Percentiles rank a stretch among this genome's conserved stretches.
These are phyloP conservation scores for Drosophila histrio DNA, from an alignment of 2,888 invertebrate species.

Conservation along the genomic window DNA sequence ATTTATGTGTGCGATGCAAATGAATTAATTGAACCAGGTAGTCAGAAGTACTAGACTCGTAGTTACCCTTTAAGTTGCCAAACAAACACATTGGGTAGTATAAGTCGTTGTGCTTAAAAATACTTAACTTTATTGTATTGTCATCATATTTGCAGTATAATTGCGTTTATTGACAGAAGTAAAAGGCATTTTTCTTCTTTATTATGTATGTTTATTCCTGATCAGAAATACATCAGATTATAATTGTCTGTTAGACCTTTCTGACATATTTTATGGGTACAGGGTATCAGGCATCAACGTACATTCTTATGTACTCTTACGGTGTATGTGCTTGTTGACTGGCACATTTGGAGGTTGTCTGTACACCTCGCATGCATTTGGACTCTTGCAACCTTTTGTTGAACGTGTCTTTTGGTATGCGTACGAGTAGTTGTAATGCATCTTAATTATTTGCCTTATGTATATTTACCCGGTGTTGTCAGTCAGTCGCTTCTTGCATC, in stretches of 20 bases:
- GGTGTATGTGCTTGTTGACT: background rate
- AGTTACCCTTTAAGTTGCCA: too few relatives aligned
- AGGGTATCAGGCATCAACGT: background rate
- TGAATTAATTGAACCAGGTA: constrained; percentile 11
- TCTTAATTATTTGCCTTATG: constrained; percentile 66
- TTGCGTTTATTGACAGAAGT: too few relatives aligned
- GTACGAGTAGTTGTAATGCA: constrained; percentile 47
- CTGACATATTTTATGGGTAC: background rate
- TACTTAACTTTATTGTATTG: too few relatives aligned
- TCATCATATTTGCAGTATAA: too few relatives aligned
- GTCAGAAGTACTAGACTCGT: too few relatives aligned
- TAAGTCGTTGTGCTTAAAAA: too few relatives aligned
- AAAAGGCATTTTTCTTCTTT: too few relatives aligned
- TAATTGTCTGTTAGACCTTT: background rate
- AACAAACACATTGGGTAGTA: too few relatives aligned
- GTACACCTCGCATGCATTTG: constrained; percentile 11
- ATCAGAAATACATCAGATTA: too few relatives aligned
- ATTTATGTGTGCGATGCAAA: constrained; percentile 1
- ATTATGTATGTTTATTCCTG: too few relatives aligned
- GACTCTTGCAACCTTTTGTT: constrained; percentile 10
- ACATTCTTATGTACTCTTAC: constrained; percentile 3
- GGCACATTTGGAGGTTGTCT: background rate
- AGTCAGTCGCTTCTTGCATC: constrained; percentile 14
- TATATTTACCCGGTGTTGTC: constrained; percentile 54
- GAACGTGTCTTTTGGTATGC: constrained; percentile 13